Conservation (phyloP, 1,140 invertebrate genomes). For the Diploscapter pachys region DNA sequence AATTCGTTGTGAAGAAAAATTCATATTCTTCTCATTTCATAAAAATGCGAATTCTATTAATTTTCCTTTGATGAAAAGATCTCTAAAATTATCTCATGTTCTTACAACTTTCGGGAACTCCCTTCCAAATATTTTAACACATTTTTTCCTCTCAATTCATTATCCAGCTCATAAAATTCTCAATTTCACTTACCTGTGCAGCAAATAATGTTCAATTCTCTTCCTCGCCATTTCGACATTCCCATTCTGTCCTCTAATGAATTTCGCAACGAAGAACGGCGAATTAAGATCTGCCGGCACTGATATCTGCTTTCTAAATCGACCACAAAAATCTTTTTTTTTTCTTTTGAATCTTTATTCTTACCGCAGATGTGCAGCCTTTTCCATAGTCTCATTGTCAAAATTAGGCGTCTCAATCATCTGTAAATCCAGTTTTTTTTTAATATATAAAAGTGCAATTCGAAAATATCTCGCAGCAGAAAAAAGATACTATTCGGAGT, state of each 20-base stretch:
- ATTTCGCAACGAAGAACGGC: slow-evolving; percentile 24
- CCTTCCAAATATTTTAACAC: slow-evolving; percentile 4
- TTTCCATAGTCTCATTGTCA: too few species aligned
- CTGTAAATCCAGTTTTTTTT: too few species aligned
- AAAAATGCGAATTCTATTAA: not conserved
- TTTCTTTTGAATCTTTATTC: too few species aligned
- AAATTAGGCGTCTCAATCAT: too few species aligned
- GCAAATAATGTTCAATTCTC: slow-evolving; percentile 14
- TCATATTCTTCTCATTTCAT: not conserved
- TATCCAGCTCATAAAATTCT: slow-evolving; percentile 16
- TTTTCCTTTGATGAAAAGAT: not conserved
- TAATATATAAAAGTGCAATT: too few species aligned
- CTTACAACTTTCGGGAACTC: not conserved
- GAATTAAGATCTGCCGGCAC: slow-evolving; percentile 18
- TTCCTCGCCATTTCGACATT: slow-evolving; percentile 17
- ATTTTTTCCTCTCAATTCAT: slow-evolving; percentile 4
- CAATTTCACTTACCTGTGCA: slow-evolving; percentile 21
- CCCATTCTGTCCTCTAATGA: slow-evolving; percentile 22
- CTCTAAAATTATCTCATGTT: slow-evolving; percentile 3
- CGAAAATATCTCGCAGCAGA: too few species aligned
- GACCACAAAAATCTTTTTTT: too few species aligned
- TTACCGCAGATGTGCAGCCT: too few species aligned
- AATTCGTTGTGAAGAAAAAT: not conserved
- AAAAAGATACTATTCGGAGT: too few species aligned
- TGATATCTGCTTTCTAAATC: not conserved